phyloP scores from a whole-genome alignment of 2,113 vertebrate genomes.

The Gorsachius goisagi region DNA sequence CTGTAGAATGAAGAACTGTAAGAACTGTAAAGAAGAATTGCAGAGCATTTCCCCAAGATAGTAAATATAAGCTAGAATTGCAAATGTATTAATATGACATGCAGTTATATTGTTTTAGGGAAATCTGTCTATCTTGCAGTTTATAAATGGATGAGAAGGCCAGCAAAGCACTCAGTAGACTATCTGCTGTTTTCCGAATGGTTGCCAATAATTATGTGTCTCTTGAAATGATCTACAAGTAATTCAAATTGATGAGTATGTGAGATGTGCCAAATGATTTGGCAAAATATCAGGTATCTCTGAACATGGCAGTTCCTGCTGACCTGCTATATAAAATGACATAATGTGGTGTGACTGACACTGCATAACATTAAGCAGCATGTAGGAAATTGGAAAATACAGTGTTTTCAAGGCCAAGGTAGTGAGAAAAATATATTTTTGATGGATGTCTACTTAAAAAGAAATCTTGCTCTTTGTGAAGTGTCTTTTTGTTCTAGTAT shows the following conservation, averaged over 20 bases:
- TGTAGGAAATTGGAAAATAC: slow-evolving; percentile 36
- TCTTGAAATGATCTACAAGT: slow-evolving; percentile 74
- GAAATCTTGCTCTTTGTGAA: not conserved
- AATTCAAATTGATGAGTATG: slow-evolving; percentile 76
- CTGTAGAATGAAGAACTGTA: not conserved
- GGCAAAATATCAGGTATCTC: slow-evolving; percentile 63
- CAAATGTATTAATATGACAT: not conserved
- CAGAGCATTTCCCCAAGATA: not conserved
- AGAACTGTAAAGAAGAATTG: not conserved
- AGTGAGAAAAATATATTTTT: slow-evolving; percentile 26
- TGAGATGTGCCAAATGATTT: slow-evolving; percentile 72
- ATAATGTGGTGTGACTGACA: slow-evolving; percentile 60
- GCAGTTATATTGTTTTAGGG: slow-evolving; percentile 37
- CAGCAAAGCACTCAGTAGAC: slow-evolving; percentile 72
- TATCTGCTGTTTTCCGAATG: slow-evolving; percentile 36
- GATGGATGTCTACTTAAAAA: slow-evolving; percentile 2
- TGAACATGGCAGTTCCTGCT: slow-evolving; percentile 59
- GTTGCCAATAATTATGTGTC: slow-evolving; percentile 73
- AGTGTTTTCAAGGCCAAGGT: slow-evolving; percentile 10
- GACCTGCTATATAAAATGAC: slow-evolving; percentile 60
- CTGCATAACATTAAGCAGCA: slow-evolving; percentile 24
- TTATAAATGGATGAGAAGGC: slow-evolving; percentile 32
- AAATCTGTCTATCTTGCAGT: slow-evolving; percentile 53
- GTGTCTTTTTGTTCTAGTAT: not conserved
- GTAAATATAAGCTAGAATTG: slow-evolving; percentile 14